Evolutionary conservation across 2,113 vertebrate genomes (phyloP), one percentile per base, ranked within the genome.

Genomic region (Pelmatolapia mariae): DNA sequence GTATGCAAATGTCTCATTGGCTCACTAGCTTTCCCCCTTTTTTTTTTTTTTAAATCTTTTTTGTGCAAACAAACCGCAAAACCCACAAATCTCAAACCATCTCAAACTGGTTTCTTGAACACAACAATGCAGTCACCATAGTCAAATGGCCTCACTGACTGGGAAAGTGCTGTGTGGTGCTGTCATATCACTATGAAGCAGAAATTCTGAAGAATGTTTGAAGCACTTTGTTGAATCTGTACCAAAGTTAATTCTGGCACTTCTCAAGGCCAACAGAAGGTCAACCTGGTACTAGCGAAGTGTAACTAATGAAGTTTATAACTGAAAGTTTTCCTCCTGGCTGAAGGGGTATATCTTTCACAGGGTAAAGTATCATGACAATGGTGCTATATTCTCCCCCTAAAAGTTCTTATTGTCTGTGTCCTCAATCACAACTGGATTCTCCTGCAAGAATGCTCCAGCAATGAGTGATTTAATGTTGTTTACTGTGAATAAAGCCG

Each of bases 101-200:
- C 66, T 71, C 12, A 71, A 43, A 1, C 38, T 71, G n/a, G n/a
- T 45, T 71, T 71, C 66, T 24, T 71, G 19, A 8, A 68, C 63
- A 68, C 2, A 0, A 24, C 36, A 68, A n/a, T 68, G 11, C 0
- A 0, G 12, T 68, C 11, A 40, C n/a, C 0, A 0, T 22, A 43
- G 36, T 43, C 36, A 40, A 40, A 40, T 40, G 38, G 66, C 36
- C n/a, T 43, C 12, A 24, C 1, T 0, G 68, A 45, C 68, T 73
- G 40, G 40, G 22, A 73, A 45, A 73, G 40, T 26, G 40, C 38
- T 16, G 22, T 24, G 13, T 71, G 38, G 2, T 16, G 66, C 36
- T 45, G 5, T n/a, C 29, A 18, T 61, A 8, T 33, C 31, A 76
- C 15, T 26, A 45, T 3, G 22, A 45, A 47, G 24, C 40, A 76